These are phyloP conservation scores for Aspiorhynchus laticeps DNA, from an alignment of 2,113 vertebrate genomes.

Conservation along the genomic window DNA sequence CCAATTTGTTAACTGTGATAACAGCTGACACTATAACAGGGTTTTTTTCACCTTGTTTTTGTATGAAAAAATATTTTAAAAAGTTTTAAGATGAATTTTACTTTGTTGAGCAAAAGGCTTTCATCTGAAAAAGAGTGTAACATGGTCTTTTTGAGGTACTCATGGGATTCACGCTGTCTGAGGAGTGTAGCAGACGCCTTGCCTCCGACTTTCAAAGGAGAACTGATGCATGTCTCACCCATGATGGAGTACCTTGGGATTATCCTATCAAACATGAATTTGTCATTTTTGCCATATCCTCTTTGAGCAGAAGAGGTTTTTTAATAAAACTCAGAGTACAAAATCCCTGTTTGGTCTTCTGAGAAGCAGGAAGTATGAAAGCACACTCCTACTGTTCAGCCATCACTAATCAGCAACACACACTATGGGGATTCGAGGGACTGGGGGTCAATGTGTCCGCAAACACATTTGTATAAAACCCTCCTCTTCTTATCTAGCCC, in stretches of 20 bases:
- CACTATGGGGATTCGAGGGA: constrained; percentile 8
- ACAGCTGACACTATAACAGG: neutral
- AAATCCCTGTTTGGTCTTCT: constrained; percentile 10
- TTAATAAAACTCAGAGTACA: neutral
- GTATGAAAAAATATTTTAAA: neutral
- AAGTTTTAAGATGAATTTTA: neutral
- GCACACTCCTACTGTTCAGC: neutral
- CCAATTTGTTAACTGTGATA: neutral
- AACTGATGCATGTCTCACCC: constrained; percentile 40
- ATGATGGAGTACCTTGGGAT: constrained; percentile 24
- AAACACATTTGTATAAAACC: constrained; percentile 44
- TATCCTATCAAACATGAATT: constrained; percentile 18
- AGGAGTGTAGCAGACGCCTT: neutral
- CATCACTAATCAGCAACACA: constrained; percentile 8
- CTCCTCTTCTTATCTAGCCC: neutral
- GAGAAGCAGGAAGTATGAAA: neutral
- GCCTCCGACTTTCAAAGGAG: constrained; percentile 30
- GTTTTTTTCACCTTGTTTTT: neutral
- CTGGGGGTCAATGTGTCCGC: constrained; percentile 30
- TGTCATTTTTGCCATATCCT: constrained; percentile 16
- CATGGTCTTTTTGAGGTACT: constrained; percentile 16
- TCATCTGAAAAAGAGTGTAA: constrained; percentile 26
- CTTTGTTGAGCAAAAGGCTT: constrained; percentile 8
- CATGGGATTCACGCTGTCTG: constrained; percentile 22
- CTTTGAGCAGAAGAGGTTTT: neutral